These are phyloP conservation scores for Peromyscus attwateri DNA, from an alignment of 2,797 vertebrate genomes.

Conservation along the genomic window DNA sequence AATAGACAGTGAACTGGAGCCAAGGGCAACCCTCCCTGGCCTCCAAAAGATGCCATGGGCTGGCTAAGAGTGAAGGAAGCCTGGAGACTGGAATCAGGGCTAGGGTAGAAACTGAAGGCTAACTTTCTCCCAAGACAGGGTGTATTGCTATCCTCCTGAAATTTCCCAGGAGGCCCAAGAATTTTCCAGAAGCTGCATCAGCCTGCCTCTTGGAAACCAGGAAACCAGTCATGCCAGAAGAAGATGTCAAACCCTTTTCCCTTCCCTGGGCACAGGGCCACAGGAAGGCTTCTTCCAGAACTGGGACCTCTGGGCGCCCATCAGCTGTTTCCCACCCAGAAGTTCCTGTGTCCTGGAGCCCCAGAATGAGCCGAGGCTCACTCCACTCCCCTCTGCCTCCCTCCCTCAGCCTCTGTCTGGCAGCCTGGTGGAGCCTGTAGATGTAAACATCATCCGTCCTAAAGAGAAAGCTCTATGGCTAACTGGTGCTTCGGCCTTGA, in stretches of 20 bases:
- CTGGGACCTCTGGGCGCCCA: background rate
- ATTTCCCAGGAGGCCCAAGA: slow-evolving; percentile 22
- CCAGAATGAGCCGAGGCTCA: background rate
- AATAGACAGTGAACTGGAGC: background rate
- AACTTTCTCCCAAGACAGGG: slow-evolving; percentile 81
- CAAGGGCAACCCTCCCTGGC: slow-evolving; percentile 80
- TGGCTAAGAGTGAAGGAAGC: slow-evolving; percentile 75
- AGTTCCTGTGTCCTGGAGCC: slow-evolving; percentile 73
- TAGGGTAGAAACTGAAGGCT: slow-evolving; percentile 59
- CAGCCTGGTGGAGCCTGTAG: background rate
- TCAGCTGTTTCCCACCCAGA: slow-evolving; percentile 66
- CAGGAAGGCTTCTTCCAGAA: background rate
- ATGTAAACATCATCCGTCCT: background rate
- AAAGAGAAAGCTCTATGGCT: slow-evolving; percentile 23
- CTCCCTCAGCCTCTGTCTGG: background rate
- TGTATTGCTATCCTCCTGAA: slow-evolving; percentile 72
- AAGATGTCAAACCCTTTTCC: background rate
- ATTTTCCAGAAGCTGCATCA: slow-evolving; percentile 59
- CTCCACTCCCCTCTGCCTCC: background rate
- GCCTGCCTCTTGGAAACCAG: slow-evolving; percentile 56
- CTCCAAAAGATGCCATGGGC: slow-evolving; percentile 78
- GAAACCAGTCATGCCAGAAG: slow-evolving; percentile 43
- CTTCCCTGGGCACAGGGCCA: background rate
- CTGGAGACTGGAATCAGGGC: slow-evolving; percentile 29
- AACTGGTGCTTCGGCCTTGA: slow-evolving; percentile 66